These are phyloP conservation scores for Propithecus deckenii DNA, from an alignment of 2,797 vertebrate species.

Conservation along the genomic window DNA sequence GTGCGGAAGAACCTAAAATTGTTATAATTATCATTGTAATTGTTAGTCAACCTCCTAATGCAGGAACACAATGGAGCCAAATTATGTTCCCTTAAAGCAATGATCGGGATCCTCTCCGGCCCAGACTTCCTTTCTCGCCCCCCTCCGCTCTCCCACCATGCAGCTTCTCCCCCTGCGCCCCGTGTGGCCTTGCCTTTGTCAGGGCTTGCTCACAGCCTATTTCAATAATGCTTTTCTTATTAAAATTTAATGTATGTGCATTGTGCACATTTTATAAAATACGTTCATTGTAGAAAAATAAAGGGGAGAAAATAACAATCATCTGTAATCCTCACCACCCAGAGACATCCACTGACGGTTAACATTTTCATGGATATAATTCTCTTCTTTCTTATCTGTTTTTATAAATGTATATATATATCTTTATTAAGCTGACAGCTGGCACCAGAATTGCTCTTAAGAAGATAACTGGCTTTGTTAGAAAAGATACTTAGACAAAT, in stretches of 20 bases:
- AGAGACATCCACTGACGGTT: not conserved
- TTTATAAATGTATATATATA: not conserved
- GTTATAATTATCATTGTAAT: constrained; percentile 53
- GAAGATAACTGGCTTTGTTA: not conserved
- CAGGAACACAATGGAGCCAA: constrained; percentile 40
- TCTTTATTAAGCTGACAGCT: not conserved
- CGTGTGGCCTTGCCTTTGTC: not conserved
- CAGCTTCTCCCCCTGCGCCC: fast-evolving
- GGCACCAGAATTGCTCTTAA: not conserved
- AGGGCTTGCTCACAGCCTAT: not conserved
- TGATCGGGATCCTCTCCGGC: not conserved
- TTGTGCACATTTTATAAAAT: constrained; percentile 28
- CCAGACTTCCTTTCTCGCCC: not conserved
- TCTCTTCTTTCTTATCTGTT: not conserved
- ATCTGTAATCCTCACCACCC: not conserved
- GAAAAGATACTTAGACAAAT: not conserved
- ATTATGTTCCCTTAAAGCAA: not conserved
- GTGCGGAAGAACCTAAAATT: not conserved
- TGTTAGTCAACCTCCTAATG: constrained; percentile 47
- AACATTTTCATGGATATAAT: not conserved
- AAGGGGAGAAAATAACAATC: constrained; percentile 42
- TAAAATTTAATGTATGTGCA: constrained; percentile 52
- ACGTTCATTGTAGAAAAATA: not conserved
- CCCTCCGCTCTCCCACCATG: too few relatives aligned
- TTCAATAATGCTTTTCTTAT: constrained; percentile 9